These are phyloP conservation scores for Quadriops clusia DNA, from an alignment of 2,888 invertebrate genomes.

Conservation along the genomic window DNA sequence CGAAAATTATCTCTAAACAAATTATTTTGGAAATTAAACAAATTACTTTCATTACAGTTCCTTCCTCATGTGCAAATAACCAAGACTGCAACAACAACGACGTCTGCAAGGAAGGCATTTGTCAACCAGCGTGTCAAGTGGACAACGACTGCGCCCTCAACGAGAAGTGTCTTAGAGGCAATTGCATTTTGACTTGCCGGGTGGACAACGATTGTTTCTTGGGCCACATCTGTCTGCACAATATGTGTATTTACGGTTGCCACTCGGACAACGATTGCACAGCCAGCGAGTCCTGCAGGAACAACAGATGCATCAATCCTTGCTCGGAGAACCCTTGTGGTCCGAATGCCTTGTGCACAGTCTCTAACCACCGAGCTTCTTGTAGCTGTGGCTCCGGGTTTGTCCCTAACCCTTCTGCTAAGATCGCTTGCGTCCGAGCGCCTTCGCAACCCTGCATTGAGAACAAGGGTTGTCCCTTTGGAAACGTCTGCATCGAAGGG, in stretches of 20 bases:
- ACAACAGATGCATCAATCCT: conserved; percentile 70
- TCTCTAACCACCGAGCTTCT: conserved; percentile 66
- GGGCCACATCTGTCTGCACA: conserved; percentile 77
- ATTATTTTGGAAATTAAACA: no score
- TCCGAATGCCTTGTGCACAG: conserved; percentile 70
- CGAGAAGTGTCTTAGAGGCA: conserved; percentile 73
- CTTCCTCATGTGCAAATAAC: conserved; percentile 58
- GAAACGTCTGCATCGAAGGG: conserved; percentile 60
- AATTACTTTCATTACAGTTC: no score
- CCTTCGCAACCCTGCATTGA: conserved; percentile 64
- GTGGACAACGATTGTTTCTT: conserved; percentile 87
- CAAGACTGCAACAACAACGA: conserved; percentile 61
- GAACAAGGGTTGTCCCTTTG: conserved; percentile 62
- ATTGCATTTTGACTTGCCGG: conserved; percentile 80
- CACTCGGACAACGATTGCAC: conserved; percentile 80
- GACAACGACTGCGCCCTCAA: conserved; percentile 82
- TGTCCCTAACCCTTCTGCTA: conserved; percentile 79
- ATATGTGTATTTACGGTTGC: conserved; percentile 78
- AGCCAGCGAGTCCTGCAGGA: conserved; percentile 68
- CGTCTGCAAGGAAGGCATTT: conserved; percentile 70
- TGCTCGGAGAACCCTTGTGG: conserved; percentile 70
- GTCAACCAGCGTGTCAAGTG: conserved; percentile 59
- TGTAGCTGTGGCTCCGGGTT: conserved; percentile 69
- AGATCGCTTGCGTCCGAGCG: conserved; percentile 74
- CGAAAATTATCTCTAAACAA: no score